Percentiles rank a stretch among this genome's conserved stretches.
These are phyloP conservation scores for Gisinianus flammeolus DNA, from an alignment of 2,888 invertebrate genomes.

Conservation along the genomic window DNA sequence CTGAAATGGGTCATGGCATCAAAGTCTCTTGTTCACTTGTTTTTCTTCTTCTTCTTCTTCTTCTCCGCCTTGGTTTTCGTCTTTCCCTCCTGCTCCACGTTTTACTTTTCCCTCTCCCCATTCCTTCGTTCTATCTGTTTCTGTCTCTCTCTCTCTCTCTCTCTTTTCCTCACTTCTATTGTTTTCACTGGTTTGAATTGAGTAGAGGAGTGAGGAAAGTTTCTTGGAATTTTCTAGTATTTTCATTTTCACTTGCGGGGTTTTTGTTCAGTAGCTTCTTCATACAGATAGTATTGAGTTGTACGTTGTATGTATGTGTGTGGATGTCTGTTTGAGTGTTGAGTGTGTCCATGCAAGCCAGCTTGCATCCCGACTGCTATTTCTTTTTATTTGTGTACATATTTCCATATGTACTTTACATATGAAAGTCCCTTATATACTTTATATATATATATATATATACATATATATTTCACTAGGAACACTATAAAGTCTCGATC, in stretches of 20 bases:
- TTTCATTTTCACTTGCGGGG: background rate
- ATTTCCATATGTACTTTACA: background rate
- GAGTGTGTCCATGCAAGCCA: no score
- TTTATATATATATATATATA: background rate
- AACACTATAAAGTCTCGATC: background rate
- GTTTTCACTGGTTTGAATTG: background rate
- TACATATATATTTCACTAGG: background rate
- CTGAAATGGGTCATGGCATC: constrained; percentile 24
- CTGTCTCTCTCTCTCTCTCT: background rate
- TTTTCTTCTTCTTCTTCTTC: background rate
- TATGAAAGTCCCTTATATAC: background rate
- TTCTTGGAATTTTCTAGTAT: background rate
- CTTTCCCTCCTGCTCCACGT: background rate
- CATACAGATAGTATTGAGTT: background rate
- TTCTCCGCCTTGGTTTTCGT: background rate
- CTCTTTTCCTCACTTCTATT: background rate
- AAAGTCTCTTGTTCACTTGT: constrained; percentile 3
- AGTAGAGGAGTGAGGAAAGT: background rate
- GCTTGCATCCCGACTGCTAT: no score
- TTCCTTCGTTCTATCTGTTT: background rate
- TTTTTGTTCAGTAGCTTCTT: background rate
- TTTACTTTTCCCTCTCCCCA: background rate
- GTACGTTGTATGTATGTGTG: background rate
- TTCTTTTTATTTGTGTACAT: background rate
- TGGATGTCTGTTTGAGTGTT: no score